phyloP scores from a whole-genome alignment of 2,888 invertebrate species.

The Drosophila pegasa region DNA sequence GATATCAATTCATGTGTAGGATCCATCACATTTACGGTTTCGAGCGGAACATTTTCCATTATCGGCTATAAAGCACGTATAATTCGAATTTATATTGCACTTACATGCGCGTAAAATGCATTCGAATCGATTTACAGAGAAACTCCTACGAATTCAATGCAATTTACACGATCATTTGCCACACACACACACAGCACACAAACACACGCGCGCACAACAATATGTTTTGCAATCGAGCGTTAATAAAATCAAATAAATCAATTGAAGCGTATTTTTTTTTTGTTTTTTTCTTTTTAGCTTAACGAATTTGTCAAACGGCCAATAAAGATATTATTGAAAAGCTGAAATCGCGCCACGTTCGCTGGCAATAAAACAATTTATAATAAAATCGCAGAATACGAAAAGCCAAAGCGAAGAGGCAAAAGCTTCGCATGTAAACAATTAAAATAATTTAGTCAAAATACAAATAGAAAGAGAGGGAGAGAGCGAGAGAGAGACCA shows the following conservation, averaged over 20 bases:
- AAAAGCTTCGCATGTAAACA: conserved; percentile 67
- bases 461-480: conserved; percentile 38
- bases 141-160: conserved; percentile 40
- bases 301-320: conserved; percentile 73
- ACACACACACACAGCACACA: conserved; percentile 10
- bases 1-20: background rate
- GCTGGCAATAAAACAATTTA: conserved; percentile 67
- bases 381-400: conserved; percentile 54
- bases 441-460: conserved; percentile 73
- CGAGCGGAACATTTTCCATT: conserved; percentile 13
- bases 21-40: background rate
- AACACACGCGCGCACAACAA: conserved; percentile 2
- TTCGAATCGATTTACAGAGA: conserved; percentile 29
- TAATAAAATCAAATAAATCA: conserved; percentile 75
- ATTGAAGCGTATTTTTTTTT: conserved; percentile 57
- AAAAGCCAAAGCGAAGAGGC: conserved; percentile 24
- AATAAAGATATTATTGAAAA: conserved; percentile 69
- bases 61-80: conserved; percentile 56
- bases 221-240: conserved; percentile 53
- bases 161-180: conserved; percentile 61
- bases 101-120: conserved; percentile 40
- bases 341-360: conserved; percentile 55
- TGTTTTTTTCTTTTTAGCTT: conserved; percentile 18
- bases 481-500: conserved; percentile 5
- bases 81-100: conserved; percentile 39